Evolutionary conservation across 2,888 invertebrate genomes (phyloP), one percentile per base, ranked within the genome.

Genomic region (Suillia variegata): DNA sequence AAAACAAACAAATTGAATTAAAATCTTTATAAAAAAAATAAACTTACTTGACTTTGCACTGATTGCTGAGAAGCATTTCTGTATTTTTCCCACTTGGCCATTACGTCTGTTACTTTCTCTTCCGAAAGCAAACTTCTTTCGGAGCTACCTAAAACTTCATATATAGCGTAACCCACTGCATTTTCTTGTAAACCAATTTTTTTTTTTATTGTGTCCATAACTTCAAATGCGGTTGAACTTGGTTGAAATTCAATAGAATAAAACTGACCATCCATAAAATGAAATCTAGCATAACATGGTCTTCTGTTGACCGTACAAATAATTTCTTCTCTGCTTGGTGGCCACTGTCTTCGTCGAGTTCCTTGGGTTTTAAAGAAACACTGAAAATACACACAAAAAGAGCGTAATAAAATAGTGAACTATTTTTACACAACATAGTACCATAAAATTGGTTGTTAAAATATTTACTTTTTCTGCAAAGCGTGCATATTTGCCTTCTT

Each of bases 231-330:
- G 0, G 95, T 94, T 50, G 96, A 93, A 26, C 94, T 94, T 0
- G 96, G 94, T 76, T 96, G 94, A 83, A 97, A 97, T 82, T 96
- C 96, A 0, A 97, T 89, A 0, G 95, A 93, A 80, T 96, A 93
- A 78, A 95, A 96, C 76, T 96, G 95, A 1, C 96, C 96, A 79
- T 96, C 96, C 87, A 96, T 90, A 74, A 97, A 89, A 79, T 94
- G 88, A 75, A 97, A 94, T 50, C 94, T 87, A 2, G 95, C 93
- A 79, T 96, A 95, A 68, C 96, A 91, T 1, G 94, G 94, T 52
- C 96, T 85, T 50, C 96, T 86, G 73, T 95, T 94, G 45, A 94
- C 93, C 5, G 96, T 95, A 76, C 95, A 96, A 70, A 94, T 86
- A 62, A 97, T 92, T 83, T 97, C 97, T 76, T 95, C 94, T 55